phyloP scores from a whole-genome alignment of 2,888 invertebrate species.

The Drosophila anomalipes region DNA sequence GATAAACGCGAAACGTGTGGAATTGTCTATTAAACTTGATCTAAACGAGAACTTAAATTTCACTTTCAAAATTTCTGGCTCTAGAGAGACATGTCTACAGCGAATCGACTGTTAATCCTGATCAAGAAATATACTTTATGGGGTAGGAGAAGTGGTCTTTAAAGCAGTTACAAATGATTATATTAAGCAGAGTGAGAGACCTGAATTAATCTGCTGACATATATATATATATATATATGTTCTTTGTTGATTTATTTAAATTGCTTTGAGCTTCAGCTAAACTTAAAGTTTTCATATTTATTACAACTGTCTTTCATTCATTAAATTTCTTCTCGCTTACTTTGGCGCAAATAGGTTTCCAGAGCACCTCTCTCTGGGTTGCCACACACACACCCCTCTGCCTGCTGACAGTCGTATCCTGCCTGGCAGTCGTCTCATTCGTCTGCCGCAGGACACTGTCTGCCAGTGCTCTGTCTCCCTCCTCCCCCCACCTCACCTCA shows the following conservation, averaged over 20 bases:
- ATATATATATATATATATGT: background rate
- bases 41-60: background rate
- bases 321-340: background rate
- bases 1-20: background rate
- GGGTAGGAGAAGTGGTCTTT: accelerated
- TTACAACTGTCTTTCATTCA: background rate
- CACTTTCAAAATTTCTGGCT: accelerated
- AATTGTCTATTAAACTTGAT: background rate
- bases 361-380: slow-evolving; percentile 13
- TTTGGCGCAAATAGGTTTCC: slow-evolving; percentile 2
- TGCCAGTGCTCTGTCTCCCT: slow-evolving; percentile 2
- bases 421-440: slow-evolving; percentile 40
- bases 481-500: background rate
- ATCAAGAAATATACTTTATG: background rate
- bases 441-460: slow-evolving; percentile 42
- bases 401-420: slow-evolving; percentile 70
- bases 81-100: background rate
- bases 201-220: background rate
- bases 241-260: background rate
- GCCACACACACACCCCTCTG: background rate
- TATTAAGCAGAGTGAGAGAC: background rate
- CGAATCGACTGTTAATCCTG: background rate
- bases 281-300: background rate
- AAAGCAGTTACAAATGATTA: background rate
- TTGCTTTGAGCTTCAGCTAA: background rate